A percentile compares a stretch with the other conserved stretches of the same genome.
Evolutionary conservation across 2,113 vertebrate species (phyloP).

Genomic region (Anguilla japonica): DNA sequence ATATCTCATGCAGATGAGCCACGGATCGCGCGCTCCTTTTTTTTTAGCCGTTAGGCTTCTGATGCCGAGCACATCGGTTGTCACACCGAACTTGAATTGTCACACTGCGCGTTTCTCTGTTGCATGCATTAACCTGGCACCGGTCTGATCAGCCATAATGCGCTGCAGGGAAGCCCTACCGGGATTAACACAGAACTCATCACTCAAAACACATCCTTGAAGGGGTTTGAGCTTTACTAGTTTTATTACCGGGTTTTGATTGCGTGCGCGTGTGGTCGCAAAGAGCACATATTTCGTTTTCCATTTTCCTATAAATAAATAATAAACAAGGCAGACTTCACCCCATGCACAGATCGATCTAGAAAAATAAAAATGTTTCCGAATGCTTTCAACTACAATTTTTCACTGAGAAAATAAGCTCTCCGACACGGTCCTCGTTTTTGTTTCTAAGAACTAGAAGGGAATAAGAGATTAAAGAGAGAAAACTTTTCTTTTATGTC

Average conservation of each 20-base stretch:
- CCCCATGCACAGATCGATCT: not conserved
- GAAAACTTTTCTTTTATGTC: constrained; percentile 55
- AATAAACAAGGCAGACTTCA: not conserved
- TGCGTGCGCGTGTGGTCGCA: not conserved
- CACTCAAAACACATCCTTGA: constrained; percentile 9
- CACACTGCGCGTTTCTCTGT: constrained; percentile 34
- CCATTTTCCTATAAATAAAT: not conserved
- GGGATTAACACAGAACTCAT: constrained; percentile 44
- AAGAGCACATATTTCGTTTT: not conserved
- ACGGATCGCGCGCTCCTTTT: not conserved
- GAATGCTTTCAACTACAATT: constrained; percentile 25
- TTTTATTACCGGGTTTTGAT: not conserved
- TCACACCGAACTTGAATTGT: constrained; percentile 50
- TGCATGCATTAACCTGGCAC: constrained; percentile 50
- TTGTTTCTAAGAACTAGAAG: constrained; percentile 44
- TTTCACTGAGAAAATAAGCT: constrained; percentile 19
- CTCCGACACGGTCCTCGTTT: constrained; percentile 9
- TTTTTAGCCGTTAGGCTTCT: constrained; percentile 36
- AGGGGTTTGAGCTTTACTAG: not conserved
- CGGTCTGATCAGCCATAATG: constrained; percentile 17
- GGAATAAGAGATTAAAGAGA: constrained; percentile 42
- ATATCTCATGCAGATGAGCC: not conserved
- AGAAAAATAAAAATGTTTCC: not conserved
- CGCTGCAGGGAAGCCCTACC: not conserved
- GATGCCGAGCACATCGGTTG: constrained; percentile 6